phyloP scores from a whole-genome alignment of 2,888 invertebrate species.

The Malthinus seriepunctatus region DNA sequence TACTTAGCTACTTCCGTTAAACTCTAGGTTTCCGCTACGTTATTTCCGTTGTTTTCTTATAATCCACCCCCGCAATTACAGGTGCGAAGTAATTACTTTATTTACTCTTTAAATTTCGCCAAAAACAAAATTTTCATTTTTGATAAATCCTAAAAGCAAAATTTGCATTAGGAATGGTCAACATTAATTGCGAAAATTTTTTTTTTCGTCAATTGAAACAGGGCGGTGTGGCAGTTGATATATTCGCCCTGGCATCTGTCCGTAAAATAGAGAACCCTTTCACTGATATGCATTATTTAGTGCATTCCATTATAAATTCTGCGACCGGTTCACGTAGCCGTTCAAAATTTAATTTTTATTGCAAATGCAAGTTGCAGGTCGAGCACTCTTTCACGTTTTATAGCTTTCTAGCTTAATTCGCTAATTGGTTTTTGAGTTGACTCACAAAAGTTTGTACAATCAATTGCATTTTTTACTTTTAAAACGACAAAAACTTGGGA shows the following conservation, averaged over 20 bases:
- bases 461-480: too few species aligned
- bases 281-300: constrained; percentile 42
- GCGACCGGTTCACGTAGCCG: constrained; percentile 22
- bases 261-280: constrained; percentile 43
- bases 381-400: background rate
- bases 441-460: too few species aligned
- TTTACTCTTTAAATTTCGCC: background rate
- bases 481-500: too few species aligned
- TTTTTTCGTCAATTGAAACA: constrained; percentile 13
- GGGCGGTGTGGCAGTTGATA: constrained; percentile 34
- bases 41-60: constrained; percentile 53
- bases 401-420: too few species aligned
- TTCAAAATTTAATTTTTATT: constrained; percentile 21
- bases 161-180: background rate
- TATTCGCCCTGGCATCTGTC: constrained; percentile 41
- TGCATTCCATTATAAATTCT: constrained; percentile 26
- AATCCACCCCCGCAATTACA: constrained; percentile 37
- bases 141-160: background rate
- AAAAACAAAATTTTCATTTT: background rate
- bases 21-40: constrained; percentile 52
- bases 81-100: constrained; percentile 41
- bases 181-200: constrained; percentile 11
- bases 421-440: too few species aligned
- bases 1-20: constrained; percentile 56
- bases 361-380: constrained; percentile 17